Evolutionary conservation across 1,140 invertebrate genomes (phyloP).

Genomic region (Penaeus chinensis): DNA sequence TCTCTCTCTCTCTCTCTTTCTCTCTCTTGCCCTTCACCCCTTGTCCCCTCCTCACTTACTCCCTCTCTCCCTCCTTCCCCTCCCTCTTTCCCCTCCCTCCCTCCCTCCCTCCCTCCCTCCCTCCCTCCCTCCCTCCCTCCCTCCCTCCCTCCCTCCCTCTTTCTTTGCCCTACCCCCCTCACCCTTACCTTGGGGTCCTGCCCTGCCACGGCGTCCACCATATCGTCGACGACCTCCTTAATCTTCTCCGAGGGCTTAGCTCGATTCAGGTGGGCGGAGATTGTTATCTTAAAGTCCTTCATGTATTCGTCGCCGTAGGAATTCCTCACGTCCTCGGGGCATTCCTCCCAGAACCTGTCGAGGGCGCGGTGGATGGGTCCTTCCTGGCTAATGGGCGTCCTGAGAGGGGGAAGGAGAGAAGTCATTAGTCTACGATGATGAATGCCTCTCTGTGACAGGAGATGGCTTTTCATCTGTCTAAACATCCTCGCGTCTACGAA

Average conservation of each 20-base stretch:
- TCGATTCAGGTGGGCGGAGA: slow-evolving; percentile 56
- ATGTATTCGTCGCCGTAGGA: slow-evolving; percentile 69
- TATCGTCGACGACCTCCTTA: slow-evolving; percentile 67
- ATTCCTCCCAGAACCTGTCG: slow-evolving; percentile 66
- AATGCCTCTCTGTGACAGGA: not conserved
- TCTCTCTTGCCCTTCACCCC: no score
- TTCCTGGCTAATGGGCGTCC: slow-evolving; percentile 66
- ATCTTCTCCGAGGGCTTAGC: slow-evolving; percentile 65
- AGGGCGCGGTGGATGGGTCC: slow-evolving; percentile 64
- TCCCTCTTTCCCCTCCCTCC: no score
- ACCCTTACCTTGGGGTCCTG: slow-evolving; percentile 64
- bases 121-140: not conserved
- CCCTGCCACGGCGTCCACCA: slow-evolving; percentile 67
- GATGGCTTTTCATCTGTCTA: no score
- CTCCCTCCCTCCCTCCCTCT: not conserved
- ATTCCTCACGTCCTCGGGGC: slow-evolving; percentile 66
- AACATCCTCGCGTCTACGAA: no score
- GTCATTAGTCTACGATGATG: not conserved
- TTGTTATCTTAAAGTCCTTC: slow-evolving; percentile 66
- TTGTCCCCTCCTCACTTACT: no score
- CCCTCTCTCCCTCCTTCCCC: not conserved
- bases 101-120: not conserved
- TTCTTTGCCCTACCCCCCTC: not conserved
- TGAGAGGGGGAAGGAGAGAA: slow-evolving; percentile 43
- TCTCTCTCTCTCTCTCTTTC: not conserved